Percentiles rank a stretch among this genome's conserved stretches.
phyloP scores from a whole-genome alignment of 2,797 vertebrate species.

The Neomorphus geoffroyi region DNA sequence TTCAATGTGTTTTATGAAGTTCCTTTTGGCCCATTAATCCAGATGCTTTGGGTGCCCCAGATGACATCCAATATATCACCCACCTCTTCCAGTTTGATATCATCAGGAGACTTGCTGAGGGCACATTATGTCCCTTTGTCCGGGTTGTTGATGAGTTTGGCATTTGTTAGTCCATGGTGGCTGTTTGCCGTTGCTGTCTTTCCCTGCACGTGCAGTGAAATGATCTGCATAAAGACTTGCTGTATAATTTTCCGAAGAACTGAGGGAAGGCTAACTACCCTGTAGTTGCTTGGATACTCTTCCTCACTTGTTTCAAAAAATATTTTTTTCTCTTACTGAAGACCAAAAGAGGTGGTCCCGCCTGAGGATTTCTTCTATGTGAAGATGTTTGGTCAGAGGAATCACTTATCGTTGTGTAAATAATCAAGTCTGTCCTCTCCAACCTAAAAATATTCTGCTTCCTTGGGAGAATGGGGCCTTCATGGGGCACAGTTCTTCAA shows the following conservation, averaged over 20 bases:
- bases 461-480: not conserved
- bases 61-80: not conserved
- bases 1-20: not conserved
- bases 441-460: not conserved
- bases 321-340: not conserved
- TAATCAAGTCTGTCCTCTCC: not conserved
- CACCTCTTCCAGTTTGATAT: not conserved
- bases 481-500: not conserved
- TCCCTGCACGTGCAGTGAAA: not conserved
- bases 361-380: not conserved
- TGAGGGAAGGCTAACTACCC: not conserved
- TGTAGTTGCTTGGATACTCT: not conserved
- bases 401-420: not conserved
- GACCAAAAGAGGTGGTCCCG: not conserved
- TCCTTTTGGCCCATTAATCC: not conserved
- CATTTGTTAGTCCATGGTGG: not conserved
- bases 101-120: not conserved
- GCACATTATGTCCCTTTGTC: fast-evolving
- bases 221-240: not conserved
- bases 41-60: not conserved
- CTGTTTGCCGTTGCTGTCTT: not conserved
- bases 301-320: not conserved
- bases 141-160: not conserved
- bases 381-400: not conserved
- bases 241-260: not conserved